These are phyloP conservation scores for Heptranchias perlo DNA, from an alignment of 2,113 vertebrate species.

Conservation along the genomic window DNA sequence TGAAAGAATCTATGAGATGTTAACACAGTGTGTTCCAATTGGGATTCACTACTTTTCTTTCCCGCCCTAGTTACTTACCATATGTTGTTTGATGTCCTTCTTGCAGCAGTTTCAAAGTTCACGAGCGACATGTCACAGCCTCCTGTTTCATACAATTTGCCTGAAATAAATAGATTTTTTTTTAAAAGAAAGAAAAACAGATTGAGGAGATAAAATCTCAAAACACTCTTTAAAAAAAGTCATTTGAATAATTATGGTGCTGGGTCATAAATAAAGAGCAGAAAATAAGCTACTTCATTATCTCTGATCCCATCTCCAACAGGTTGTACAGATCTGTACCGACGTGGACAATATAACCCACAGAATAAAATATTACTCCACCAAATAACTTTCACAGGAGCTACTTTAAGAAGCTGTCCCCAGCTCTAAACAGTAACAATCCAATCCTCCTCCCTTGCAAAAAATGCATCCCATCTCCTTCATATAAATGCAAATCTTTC, in stretches of 20 bases:
- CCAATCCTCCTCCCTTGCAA: background rate
- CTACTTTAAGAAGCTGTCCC: background rate
- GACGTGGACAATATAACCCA: background rate
- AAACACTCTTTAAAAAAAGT: background rate
- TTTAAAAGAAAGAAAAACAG: background rate
- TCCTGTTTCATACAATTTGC: conserved; percentile 90
- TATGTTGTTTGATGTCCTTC: conserved; percentile 91
- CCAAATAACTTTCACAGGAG: background rate
- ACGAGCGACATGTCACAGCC: conserved; percentile 95
- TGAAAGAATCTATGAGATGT: background rate
- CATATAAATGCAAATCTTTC: background rate
- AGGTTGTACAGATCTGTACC: background rate
- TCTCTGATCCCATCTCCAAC: background rate
- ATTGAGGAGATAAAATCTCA: too few relatives aligned
- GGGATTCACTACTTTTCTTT: background rate
- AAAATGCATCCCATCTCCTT: background rate
- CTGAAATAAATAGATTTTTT: conserved; percentile 49
- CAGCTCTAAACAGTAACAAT: background rate
- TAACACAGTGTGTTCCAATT: background rate
- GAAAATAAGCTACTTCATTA: background rate
- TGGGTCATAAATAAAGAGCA: background rate
- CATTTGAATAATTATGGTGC: background rate
- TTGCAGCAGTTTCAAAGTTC: conserved; percentile 93
- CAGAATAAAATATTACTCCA: background rate
- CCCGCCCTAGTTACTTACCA: conserved; percentile 66